Evolutionary conservation across 1,140 invertebrate species (phyloP).

Genomic region (Danaus melanippus): DNA sequence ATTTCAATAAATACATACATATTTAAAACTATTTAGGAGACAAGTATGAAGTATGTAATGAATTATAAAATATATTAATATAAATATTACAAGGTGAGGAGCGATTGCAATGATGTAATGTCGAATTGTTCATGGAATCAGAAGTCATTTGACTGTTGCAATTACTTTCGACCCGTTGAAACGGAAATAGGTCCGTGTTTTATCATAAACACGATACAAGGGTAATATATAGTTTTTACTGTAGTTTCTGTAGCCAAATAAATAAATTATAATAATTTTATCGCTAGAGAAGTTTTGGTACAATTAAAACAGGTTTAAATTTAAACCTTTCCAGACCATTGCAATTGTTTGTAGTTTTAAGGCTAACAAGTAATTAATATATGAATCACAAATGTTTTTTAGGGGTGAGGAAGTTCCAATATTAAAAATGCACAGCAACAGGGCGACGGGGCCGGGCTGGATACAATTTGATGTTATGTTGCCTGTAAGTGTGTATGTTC

Average conservation of each 20-base stretch:
- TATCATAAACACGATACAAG: conserved; percentile 77
- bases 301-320: too few species aligned
- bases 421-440: conserved; percentile 71
- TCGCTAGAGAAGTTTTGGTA: too few species aligned
- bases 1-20: too few species aligned
- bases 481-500: conserved; percentile 73
- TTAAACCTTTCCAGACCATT: too few species aligned
- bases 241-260: too few species aligned
- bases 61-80: too few species aligned
- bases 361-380: conserved; percentile 2
- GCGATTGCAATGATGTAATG: conserved; percentile 71
- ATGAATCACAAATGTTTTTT: conserved; percentile 19
- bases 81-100: too few species aligned
- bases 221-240: conserved; percentile 18
- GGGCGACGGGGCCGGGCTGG: conserved; percentile 72
- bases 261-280: too few species aligned
- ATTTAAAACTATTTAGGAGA: too few species aligned
- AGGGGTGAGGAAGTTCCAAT: conserved; percentile 45
- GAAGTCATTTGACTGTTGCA: conserved; percentile 76
- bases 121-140: conserved; percentile 76
- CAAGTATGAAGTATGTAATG: too few species aligned
- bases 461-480: conserved; percentile 73
- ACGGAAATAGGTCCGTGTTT: conserved; percentile 79
- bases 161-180: conserved; percentile 75
- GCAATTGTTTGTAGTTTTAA: too few species aligned